A percentile compares a stretch with the other conserved stretches of the same genome.
Conservation (phyloP, 1,140 invertebrate genomes). For the Battus philenor region DNA sequence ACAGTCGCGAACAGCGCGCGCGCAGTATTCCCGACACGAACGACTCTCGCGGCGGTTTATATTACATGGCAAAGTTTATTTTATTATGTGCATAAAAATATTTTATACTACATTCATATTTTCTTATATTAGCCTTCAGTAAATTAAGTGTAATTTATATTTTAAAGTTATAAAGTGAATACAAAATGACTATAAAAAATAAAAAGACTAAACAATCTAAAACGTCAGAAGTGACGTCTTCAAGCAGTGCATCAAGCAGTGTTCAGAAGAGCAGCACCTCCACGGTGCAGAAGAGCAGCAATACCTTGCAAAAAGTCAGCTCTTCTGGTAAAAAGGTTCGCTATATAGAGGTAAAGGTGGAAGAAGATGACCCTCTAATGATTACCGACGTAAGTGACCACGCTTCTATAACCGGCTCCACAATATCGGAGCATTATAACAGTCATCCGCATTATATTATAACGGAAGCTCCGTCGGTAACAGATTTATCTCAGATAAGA, state of each 20-base stretch:
- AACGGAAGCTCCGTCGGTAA: conserved; percentile 71
- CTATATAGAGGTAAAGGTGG: conserved; percentile 74
- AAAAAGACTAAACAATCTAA: conserved; percentile 73
- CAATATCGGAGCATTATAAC: conserved; percentile 70
- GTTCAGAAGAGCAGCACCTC: conserved; percentile 62
- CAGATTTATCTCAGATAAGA: conserved; percentile 58
- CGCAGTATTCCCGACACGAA: conserved; percentile 64
- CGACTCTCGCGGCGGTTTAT: conserved; percentile 66
- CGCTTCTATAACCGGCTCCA: conserved; percentile 66
- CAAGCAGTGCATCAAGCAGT: conserved; percentile 62
- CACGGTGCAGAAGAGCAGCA: conserved; percentile 57
- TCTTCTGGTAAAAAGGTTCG: conserved; percentile 71
- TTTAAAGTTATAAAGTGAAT: conserved; percentile 40
- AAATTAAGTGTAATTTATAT: conserved; percentile 30
- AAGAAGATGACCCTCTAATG: conserved; percentile 73
- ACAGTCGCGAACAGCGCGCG: conserved; percentile 61
- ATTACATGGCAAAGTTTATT: conserved; percentile 55
- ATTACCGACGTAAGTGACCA: conserved; percentile 73
- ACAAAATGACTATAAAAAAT: conserved; percentile 74
- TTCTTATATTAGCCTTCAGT: conserved; percentile 56
- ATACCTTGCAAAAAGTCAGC: conserved; percentile 65
- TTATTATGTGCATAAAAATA: conserved; percentile 54
- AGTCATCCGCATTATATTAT: conserved; percentile 74
- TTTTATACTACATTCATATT: too few species aligned
- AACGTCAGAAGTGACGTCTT: conserved; percentile 55